Evolutionary conservation across 2,888 invertebrate genomes (phyloP), one percentile per base, ranked within the genome.

Genomic region (Hyposoter didymator): DNA sequence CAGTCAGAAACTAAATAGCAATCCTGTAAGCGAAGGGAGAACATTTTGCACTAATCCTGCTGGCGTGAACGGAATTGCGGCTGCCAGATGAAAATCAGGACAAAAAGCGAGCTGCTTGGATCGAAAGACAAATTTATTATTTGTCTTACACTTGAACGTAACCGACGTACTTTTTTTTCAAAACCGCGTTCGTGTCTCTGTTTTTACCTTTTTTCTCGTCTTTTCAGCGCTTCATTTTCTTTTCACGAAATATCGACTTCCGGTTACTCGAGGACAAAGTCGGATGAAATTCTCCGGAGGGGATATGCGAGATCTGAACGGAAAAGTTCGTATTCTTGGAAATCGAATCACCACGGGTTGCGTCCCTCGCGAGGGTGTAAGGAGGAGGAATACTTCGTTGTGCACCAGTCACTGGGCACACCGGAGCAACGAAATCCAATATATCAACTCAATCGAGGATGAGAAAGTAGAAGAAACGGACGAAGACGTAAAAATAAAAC

Each of bases 381-480:
- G 83, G 72, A 52, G 49, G 76, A 73, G 59, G 70, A 43, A 67
- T 78, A 59, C 47, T 67, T 39, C 73, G 83, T 66, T 73, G 45
- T 47, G 73, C 35, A 47, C 70, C 45, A 55, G 28, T 45, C 47
- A 59, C 73, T 10, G n/a, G 75, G 47, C 35, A 67, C 64, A 45
- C 14, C 52, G 66, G 22, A 83, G 78, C 67, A 47, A 59, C 73
- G 67, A 74, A 73, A 83, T 83, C 47, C 83, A 73, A 83, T 83
- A 83, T 83, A 83, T 74, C 78, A 73, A 59, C 73, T 73, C 73
- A 73, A 66, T 83, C 55, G 78, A 69, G 78, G 35, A 79, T 79
- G 62, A 72, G 70, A 35, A 72, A 64, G 70, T 62, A 28, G 35
- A 70, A 72, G 45, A 59, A 19, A 28, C 28, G 62, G 62, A 62